Percentiles rank a stretch among this genome's conserved stretches.
phyloP scores from a whole-genome alignment of 2,797 vertebrate genomes.

The Phoxinus dragarum region DNA sequence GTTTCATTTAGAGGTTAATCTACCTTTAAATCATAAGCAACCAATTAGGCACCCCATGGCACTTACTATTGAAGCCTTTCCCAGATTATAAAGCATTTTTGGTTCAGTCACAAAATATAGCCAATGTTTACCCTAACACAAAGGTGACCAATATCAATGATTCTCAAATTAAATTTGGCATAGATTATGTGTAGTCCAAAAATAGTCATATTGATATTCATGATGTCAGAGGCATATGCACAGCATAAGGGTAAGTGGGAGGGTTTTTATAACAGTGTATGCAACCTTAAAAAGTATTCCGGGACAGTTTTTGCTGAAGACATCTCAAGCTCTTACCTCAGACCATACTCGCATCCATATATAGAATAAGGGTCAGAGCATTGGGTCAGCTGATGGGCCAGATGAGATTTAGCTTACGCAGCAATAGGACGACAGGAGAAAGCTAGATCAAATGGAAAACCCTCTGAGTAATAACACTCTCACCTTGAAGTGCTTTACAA shows the following conservation, averaged over 20 bases:
- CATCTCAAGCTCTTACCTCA: background rate
- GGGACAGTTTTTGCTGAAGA: background rate
- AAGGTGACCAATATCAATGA: background rate
- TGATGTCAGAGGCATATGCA: background rate
- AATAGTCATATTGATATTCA: background rate
- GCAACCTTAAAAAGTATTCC: background rate
- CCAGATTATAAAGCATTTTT: background rate
- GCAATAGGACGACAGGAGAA: background rate
- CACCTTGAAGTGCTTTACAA: slow-evolving; percentile 31
- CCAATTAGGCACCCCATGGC: background rate
- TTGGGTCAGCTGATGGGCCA: slow-evolving; percentile 30
- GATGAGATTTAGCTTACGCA: slow-evolving; percentile 24
- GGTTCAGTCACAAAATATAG: background rate
- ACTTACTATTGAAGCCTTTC: background rate
- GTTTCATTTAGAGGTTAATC: background rate
- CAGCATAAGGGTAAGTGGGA: background rate
- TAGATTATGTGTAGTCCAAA: background rate
- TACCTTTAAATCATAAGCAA: slow-evolving; percentile 4
- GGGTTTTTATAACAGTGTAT: background rate
- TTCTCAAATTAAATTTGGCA: background rate
- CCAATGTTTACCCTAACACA: background rate
- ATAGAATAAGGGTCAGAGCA: slow-evolving; percentile 33
- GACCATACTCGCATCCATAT: background rate
- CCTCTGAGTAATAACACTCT: slow-evolving; percentile 15
- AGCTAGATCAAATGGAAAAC: slow-evolving; percentile 33